Conservation (phyloP, 2,113 vertebrate species). For the Grallaria varia region DNA sequence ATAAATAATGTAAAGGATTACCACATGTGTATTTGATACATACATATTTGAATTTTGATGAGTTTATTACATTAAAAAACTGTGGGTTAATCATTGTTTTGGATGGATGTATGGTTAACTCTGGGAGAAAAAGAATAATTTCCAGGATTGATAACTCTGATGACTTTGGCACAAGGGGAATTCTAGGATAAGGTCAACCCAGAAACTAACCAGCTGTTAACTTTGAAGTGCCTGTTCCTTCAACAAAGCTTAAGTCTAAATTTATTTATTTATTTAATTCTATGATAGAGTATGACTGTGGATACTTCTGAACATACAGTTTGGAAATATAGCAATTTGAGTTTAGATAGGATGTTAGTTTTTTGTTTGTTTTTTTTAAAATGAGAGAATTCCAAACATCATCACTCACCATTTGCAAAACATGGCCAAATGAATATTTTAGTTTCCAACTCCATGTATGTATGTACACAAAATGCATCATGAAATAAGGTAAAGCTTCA, state of each 20-base stretch:
- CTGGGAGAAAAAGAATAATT: neutral
- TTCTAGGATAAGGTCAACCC: conserved; percentile 2
- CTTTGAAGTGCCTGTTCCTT: neutral
- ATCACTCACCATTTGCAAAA: neutral
- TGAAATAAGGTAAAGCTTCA: neutral
- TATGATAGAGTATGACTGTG: neutral
- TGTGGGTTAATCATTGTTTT: conserved; percentile 63
- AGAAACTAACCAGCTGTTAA: neutral
- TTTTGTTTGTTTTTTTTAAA: neutral
- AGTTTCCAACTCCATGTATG: neutral
- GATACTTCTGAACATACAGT: neutral
- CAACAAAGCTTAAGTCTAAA: neutral
- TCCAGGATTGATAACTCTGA: neutral
- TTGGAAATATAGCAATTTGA: neutral
- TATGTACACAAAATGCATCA: neutral
- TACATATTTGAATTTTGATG: conserved; percentile 40
- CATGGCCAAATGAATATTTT: neutral
- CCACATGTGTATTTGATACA: conserved; percentile 50
- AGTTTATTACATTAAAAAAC: conserved; percentile 49
- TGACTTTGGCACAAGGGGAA: conserved; percentile 55
- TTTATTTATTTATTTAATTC: neutral
- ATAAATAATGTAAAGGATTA: conserved; percentile 70
- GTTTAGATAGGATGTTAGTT: neutral
- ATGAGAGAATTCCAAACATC: neutral
- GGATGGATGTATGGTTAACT: conserved; percentile 56